phyloP scores from a whole-genome alignment of 2,888 invertebrate genomes.

The Ellobium chinense region DNA sequence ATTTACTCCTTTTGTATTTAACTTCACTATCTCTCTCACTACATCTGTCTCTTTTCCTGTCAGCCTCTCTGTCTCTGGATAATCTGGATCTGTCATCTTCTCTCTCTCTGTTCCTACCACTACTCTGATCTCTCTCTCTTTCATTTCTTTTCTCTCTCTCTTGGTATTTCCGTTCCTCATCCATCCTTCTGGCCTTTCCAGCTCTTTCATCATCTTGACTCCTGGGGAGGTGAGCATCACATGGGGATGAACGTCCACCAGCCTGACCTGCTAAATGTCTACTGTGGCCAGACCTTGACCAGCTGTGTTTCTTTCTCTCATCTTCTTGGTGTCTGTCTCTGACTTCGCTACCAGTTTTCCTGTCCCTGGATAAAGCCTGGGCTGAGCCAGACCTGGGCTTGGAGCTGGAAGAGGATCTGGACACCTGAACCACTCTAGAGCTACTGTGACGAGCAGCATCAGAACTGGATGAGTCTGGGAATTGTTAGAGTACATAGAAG shows the following conservation, averaged over 20 bases:
- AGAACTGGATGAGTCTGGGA: neutral
- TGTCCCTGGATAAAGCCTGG: neutral
- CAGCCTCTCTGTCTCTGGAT: conserved; percentile 15
- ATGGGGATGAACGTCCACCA: neutral
- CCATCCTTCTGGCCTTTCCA: neutral
- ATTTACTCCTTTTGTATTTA: neutral
- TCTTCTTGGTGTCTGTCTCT: neutral
- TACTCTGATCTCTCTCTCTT: neutral
- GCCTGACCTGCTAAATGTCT: neutral
- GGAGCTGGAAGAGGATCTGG: neutral
- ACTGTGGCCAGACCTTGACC: neutral
- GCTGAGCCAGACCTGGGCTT: neutral
- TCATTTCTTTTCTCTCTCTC: neutral
- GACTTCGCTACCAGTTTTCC: neutral
- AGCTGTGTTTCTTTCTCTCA: neutral
- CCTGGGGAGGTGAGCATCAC: neutral
- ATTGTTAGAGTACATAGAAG: too few species aligned
- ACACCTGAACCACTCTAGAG: neutral
- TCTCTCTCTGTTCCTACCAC: neutral
- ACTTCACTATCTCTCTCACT: neutral
- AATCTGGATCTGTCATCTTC: neutral
- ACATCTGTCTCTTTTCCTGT: conserved; percentile 10
- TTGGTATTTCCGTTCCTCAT: neutral
- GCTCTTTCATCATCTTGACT: neutral
- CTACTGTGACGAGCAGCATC: too few species aligned